phyloP scores from a whole-genome alignment of 2,113 vertebrate species.

The Lophochroa leadbeateri region DNA sequence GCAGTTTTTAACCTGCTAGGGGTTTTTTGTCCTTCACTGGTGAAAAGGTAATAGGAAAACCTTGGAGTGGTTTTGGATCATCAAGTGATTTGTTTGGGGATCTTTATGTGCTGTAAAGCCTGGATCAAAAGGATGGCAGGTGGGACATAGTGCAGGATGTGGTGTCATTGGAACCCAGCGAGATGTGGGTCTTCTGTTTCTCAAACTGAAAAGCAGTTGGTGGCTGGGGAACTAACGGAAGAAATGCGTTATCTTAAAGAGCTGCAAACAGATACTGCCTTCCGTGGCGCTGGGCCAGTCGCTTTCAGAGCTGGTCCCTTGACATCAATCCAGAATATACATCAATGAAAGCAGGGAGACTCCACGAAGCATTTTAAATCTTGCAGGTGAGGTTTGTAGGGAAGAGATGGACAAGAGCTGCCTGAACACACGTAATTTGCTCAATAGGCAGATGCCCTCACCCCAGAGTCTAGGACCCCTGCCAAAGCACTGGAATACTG shows the following conservation, averaged over 20 bases:
- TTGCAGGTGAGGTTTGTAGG: not conserved
- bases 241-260: not conserved
- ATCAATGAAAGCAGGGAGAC: not conserved
- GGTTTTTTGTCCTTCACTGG: not conserved
- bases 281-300: not conserved
- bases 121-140: not conserved
- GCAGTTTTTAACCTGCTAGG: not conserved
- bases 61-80: not conserved
- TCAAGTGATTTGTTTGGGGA: fast-evolving
- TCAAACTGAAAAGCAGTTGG: not conserved
- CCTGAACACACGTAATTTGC: fast-evolving
- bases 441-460: not conserved
- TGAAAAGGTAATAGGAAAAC: not conserved
- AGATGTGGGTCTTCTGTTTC: not conserved
- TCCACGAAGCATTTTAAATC: not conserved
- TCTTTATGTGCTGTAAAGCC: not conserved
- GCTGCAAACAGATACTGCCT: not conserved
- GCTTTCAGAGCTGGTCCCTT: not conserved
- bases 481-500: not conserved
- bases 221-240: not conserved
- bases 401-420: not conserved
- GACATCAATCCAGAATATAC: fast-evolving
- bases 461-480: not conserved
- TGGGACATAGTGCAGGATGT: not conserved
- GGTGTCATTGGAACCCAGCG: not conserved